Conservation (phyloP, 2,797 vertebrate genomes). For the Heteromormyrus szaboi region DNA sequence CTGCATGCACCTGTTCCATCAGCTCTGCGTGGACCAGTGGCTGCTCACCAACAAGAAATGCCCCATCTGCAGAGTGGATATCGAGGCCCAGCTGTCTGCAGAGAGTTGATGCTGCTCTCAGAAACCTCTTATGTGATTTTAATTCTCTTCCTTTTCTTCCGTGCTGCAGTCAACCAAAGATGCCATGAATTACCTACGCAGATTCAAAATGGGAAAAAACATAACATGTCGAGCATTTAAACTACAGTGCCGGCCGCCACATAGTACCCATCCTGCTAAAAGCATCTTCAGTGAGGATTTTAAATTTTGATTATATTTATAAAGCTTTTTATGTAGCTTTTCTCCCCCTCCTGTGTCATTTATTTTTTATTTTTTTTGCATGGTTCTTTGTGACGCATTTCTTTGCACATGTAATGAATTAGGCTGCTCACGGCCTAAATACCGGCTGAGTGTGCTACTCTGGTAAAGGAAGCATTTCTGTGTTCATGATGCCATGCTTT, state of each 20-base stretch:
- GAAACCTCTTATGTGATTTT: conserved; percentile 63
- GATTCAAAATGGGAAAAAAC: conserved; percentile 63
- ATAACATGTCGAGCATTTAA: conserved; percentile 64
- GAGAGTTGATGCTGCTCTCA: conserved; percentile 93
- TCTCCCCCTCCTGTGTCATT: conserved; percentile 80
- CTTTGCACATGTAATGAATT: conserved; percentile 97
- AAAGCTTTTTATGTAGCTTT: conserved; percentile 88
- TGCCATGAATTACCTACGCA: conserved; percentile 95
- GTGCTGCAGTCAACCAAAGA: conserved; percentile 99
- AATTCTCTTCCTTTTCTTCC: conserved; percentile 68
- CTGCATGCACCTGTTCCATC: conserved; percentile 99
- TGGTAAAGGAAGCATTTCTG: conserved; percentile 84
- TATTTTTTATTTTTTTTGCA: conserved; percentile 86
- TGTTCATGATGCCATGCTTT: conserved; percentile 82
- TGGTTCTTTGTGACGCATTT: conserved; percentile 99
- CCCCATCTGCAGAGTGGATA: conserved; percentile 99
- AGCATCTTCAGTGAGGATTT: conserved; percentile 79
- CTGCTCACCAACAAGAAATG: conserved; percentile 99
- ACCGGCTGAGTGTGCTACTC: conserved; percentile 94
- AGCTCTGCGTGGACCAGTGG: conserved; percentile 99
- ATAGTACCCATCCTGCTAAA: conserved; percentile 88
- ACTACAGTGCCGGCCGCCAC: conserved; percentile 86
- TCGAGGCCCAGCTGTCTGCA: conserved; percentile 94
- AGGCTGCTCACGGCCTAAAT: conserved; percentile 75
- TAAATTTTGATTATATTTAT: conserved; percentile 97